Evolutionary conservation across 2,113 vertebrate genomes (phyloP).

Genomic region (Mola mola): DNA sequence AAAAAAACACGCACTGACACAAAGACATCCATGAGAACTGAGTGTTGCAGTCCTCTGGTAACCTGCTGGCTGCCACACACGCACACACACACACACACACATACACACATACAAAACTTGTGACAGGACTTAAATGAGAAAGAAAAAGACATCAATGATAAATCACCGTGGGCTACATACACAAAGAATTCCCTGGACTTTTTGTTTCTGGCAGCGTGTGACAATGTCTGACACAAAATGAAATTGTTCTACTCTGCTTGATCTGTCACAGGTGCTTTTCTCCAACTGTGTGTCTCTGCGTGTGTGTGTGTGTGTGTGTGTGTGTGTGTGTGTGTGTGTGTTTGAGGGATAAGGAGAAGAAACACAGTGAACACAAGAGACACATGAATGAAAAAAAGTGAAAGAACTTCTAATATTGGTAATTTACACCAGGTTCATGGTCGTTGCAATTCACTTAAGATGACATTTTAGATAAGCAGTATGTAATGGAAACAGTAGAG

Average conservation of each 20-base stretch:
- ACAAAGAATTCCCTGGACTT: constrained; percentile 18
- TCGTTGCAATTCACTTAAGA: constrained; percentile 23
- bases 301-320: constrained; percentile 5
- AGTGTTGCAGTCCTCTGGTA: too few species aligned
- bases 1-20: constrained; percentile 8
- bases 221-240: constrained; percentile 57
- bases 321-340: constrained; percentile 1
- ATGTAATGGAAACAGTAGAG: constrained; percentile 52
- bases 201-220: constrained; percentile 32
- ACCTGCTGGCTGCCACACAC: neutral
- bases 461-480: constrained; percentile 15
- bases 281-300: too few species aligned
- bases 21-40: neutral
- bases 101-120: constrained; percentile 7
- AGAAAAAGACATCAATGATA: constrained; percentile 64
- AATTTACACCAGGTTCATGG: neutral
- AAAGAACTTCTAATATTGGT: neutral
- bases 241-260: constrained; percentile 62
- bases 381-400: neutral
- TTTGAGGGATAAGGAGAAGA: neutral
- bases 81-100: constrained; percentile 4
- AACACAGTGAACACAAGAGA: neutral
- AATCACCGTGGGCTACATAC: constrained; percentile 52
- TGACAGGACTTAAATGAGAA: constrained; percentile 53
- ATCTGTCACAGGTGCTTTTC: constrained; percentile 66